These are phyloP conservation scores for Sialis fuliginosa DNA, from an alignment of 2,888 invertebrate species.

Conservation along the genomic window DNA sequence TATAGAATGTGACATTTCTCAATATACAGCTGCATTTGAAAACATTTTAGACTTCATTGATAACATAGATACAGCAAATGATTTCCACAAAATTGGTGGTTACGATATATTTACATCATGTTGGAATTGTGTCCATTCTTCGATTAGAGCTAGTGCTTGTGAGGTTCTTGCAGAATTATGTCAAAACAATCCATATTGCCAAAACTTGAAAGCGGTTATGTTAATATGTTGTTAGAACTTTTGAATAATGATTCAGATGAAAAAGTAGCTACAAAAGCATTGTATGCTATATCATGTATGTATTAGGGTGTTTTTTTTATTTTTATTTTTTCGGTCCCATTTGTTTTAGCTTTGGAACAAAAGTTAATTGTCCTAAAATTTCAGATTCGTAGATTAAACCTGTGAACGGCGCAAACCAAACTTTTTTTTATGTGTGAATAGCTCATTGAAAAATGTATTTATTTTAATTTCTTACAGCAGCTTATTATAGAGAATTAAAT, in stretches of 20 bases:
- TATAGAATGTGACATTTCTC: conserved; percentile 33
- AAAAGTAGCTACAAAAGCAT: conserved; percentile 42
- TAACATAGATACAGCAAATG: conserved; percentile 64
- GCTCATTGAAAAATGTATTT: too few species aligned
- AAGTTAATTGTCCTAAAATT: too few species aligned
- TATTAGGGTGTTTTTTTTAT: too few species aligned
- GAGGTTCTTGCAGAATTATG: conserved; percentile 58
- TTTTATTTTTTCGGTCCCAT: too few species aligned
- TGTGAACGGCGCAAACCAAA: too few species aligned
- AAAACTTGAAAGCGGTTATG: conserved; percentile 45
- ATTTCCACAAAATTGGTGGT: conserved; percentile 73
- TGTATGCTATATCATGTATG: conserved; percentile 69
- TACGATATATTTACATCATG: conserved; percentile 52
- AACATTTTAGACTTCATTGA: conserved; percentile 49
- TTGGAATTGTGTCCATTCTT: conserved; percentile 38
- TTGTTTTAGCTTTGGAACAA: too few species aligned
- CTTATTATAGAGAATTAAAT: too few species aligned
- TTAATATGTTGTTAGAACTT: conserved; percentile 42
- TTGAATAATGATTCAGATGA: conserved; percentile 36
- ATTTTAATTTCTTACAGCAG: too few species aligned
- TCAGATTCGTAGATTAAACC: too few species aligned
- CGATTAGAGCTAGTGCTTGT: conserved; percentile 44
- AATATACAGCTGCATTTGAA: conserved; percentile 45
- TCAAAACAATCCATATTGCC: conserved; percentile 77
- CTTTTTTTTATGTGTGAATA: too few species aligned